Evolutionary conservation across 2,797 vertebrate species (phyloP), one percentile per base, ranked within the genome.

Genomic region (Fundulus diaphanus): DNA sequence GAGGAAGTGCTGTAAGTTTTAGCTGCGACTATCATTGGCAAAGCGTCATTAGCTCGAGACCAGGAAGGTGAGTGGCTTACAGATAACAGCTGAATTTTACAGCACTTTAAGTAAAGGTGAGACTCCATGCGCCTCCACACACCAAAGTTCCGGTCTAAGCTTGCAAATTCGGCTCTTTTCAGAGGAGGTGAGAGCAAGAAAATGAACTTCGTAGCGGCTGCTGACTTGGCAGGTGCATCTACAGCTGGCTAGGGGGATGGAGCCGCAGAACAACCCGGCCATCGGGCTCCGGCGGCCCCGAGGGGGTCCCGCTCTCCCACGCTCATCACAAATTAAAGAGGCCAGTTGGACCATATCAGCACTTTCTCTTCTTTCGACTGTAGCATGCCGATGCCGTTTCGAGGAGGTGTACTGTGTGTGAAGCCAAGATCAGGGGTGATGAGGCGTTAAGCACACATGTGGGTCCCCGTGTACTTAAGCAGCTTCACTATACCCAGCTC

Each of bases 261-360:
- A 74, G 79, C 57, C 52, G 87, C 70, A 81, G 79, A 31, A 49
- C 87, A 84, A 89, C 83, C 85, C 80, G 88, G 78, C 86, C 89
- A 88, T 76, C 68, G 85, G 85, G 82, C 87, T 84, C 73, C 6
- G 44, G 46, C n/a, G 27, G 85, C 76, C 85, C 87, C 18, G 27
- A 61, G 61, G 87, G 51, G 85, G 68, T 84, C 82, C 76, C 22
- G 29, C 81, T 85, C 87, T 91, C 89, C 89, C 89, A 92, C 84
- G 74, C 86, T 91, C 88, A 90, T 92, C 87, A 90, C 80, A 89
- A 92, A 92, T 91, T 90, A 87, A 93, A 91, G 80, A 88, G 83
- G 77, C 88, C 82, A 80, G 87, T 90, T 73, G 18, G 76, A 83
- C 71, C 63, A 80, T 66, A 91, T 91, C 92, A 91, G 90, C 90